phyloP scores from a whole-genome alignment of 2,797 vertebrate genomes.

The Crax fasciolata region DNA sequence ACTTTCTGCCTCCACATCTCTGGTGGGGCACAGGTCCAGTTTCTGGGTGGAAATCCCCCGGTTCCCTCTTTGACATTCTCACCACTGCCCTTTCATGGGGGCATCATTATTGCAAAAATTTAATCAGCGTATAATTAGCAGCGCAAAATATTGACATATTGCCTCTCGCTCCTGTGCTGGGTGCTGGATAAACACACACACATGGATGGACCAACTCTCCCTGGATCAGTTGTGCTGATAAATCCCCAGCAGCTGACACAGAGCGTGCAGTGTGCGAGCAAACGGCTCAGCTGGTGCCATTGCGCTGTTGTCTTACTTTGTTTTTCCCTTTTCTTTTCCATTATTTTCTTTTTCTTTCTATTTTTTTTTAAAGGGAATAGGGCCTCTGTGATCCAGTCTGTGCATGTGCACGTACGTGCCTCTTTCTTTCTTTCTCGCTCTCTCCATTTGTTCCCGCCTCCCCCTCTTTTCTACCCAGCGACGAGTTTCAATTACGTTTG shows the following conservation, averaged over 20 bases:
- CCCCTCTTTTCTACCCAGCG: constrained; percentile 20
- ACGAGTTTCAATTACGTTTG: constrained; percentile 30
- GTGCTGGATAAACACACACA: neutral
- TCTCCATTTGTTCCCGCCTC: constrained; percentile 52
- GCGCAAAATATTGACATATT: neutral
- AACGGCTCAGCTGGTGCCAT: constrained; percentile 30
- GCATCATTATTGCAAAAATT: neutral
- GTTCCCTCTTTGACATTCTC: constrained; percentile 3
- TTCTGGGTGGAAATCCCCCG: neutral
- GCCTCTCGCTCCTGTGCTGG: neutral
- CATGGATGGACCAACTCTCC: neutral
- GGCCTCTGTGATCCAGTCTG: constrained; percentile 13
- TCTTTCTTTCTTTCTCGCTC: neutral
- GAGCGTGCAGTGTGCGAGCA: neutral
- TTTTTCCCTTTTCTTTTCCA: neutral
- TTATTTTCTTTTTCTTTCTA: neutral
- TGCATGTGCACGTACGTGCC: neutral
- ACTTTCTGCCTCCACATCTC: neutral
- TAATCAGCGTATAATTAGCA: neutral
- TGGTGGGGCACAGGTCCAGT: neutral
- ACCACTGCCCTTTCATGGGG: neutral
- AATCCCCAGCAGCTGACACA: constrained; percentile 36
- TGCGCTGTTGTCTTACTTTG: neutral
- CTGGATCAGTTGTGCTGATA: neutral
- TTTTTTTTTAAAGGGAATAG: neutral